phyloP scores from a whole-genome alignment of 1,140 invertebrate species.

The Panagrolaimus sp. region DNA sequence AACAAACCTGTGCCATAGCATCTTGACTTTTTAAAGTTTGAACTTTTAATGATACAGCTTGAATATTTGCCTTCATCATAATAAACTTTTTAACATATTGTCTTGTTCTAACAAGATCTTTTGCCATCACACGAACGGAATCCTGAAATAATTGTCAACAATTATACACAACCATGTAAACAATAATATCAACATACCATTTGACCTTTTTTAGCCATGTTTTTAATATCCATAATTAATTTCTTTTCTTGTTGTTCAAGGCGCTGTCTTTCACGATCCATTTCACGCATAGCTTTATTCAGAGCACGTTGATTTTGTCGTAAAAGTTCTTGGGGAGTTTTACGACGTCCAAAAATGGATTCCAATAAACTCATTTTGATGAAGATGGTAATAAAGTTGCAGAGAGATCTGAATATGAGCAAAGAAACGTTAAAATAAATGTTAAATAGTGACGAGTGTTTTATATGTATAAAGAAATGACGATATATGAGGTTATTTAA shows the following conservation, averaged over 20 bases:
- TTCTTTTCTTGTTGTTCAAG: slow-evolving; percentile 99
- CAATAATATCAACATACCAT: slow-evolving; percentile 68
- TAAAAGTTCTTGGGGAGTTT: slow-evolving; percentile 95
- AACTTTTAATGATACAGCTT: slow-evolving; percentile 95
- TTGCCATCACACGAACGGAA: slow-evolving; percentile 99
- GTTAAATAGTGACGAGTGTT: neutral
- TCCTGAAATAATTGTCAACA: slow-evolving; percentile 66
- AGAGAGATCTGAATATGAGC: neutral
- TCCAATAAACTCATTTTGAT: slow-evolving; percentile 66
- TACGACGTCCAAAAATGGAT: slow-evolving; percentile 90
- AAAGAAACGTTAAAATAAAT: neutral
- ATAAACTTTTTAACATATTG: slow-evolving; percentile 96
- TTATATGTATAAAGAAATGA: no score
- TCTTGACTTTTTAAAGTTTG: slow-evolving; percentile 96
- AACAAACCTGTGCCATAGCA: slow-evolving; percentile 79
- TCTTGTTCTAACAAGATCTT: slow-evolving; percentile 91
- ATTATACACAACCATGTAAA: neutral
- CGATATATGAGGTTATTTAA: no score
- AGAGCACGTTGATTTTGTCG: slow-evolving; percentile 93
- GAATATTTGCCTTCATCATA: slow-evolving; percentile 98
- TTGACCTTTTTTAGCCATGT: slow-evolving; percentile 96
- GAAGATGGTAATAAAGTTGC: neutral
- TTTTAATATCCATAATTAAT: slow-evolving; percentile 95
- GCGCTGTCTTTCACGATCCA: slow-evolving; percentile 73
- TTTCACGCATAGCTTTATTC: slow-evolving; percentile 90